Evolutionary conservation across 64 coral and sea anemone genomes (phyloP).

Genomic region (Hydrozoanthus tunicans): DNA sequence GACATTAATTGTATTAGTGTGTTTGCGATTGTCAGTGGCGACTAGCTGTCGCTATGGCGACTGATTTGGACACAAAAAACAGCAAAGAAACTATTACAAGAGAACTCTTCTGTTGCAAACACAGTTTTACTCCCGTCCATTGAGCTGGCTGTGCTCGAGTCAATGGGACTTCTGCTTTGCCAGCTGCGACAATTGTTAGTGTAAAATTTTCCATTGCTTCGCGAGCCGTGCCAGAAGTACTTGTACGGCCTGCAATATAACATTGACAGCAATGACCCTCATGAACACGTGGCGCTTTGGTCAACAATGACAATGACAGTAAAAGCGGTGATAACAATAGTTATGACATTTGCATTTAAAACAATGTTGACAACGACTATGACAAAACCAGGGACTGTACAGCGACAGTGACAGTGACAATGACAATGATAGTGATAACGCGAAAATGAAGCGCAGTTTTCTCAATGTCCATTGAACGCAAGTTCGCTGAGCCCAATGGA

Average conservation of each 20-base stretch:
- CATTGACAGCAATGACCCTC: background rate
- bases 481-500: too few relatives aligned
- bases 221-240: slow-evolving; percentile 48
- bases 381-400: background rate
- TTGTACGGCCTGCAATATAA: slow-evolving; percentile 41
- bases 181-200: slow-evolving; percentile 45
- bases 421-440: background rate
- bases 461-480: too few relatives aligned
- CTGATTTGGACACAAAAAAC: slow-evolving; percentile 19
- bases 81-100: slow-evolving; percentile 54
- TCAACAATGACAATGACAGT: background rate
- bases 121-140: slow-evolving; percentile 22
- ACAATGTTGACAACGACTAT: background rate
- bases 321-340: too few relatives aligned
- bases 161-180: slow-evolving; percentile 29
- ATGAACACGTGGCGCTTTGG: background rate
- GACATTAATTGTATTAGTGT: background rate
- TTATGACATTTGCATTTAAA: too few relatives aligned
- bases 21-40: background rate
- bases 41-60: slow-evolving; percentile 33
- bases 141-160: slow-evolving; percentile 30
- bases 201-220: slow-evolving; percentile 38
- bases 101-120: slow-evolving; percentile 32
- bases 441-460: too few relatives aligned
- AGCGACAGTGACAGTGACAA: background rate